Evolutionary conservation across 2,113 vertebrate species (phyloP).

Genomic region (Herpetotheres cachinnans): DNA sequence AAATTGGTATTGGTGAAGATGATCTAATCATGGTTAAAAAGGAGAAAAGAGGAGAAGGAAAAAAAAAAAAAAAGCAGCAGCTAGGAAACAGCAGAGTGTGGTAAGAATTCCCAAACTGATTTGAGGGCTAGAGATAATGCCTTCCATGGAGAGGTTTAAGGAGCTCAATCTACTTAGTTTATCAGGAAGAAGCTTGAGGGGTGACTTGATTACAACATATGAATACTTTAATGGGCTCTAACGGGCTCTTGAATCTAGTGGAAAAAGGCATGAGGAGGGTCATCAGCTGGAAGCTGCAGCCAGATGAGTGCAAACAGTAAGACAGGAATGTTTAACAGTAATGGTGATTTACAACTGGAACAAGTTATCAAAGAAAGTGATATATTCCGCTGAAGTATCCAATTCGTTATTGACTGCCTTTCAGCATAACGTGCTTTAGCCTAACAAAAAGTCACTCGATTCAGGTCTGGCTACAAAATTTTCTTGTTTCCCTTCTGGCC

Average conservation of each 20-base stretch:
- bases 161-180: background rate
- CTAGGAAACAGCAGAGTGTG: background rate
- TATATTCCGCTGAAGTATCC: background rate
- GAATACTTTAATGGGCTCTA: background rate
- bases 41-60: too few relatives aligned
- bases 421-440: background rate
- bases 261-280: background rate
- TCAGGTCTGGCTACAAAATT: background rate
- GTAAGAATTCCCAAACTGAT: background rate
- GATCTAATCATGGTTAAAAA: background rate
- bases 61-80: background rate
- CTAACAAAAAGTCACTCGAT: background rate
- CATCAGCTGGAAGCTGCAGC: background rate
- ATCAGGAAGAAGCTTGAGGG: background rate
- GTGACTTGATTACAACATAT: background rate
- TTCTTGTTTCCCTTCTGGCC: background rate
- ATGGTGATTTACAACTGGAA: background rate
- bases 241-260: background rate
- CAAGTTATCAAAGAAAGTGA: background rate
- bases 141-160: background rate
- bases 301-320: background rate
- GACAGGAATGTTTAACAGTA: background rate
- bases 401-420: background rate
- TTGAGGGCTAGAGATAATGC: background rate
- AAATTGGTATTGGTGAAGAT: background rate